phyloP scores from a whole-genome alignment of 1,140 invertebrate genomes.

The Hylaeus volcanicus region DNA sequence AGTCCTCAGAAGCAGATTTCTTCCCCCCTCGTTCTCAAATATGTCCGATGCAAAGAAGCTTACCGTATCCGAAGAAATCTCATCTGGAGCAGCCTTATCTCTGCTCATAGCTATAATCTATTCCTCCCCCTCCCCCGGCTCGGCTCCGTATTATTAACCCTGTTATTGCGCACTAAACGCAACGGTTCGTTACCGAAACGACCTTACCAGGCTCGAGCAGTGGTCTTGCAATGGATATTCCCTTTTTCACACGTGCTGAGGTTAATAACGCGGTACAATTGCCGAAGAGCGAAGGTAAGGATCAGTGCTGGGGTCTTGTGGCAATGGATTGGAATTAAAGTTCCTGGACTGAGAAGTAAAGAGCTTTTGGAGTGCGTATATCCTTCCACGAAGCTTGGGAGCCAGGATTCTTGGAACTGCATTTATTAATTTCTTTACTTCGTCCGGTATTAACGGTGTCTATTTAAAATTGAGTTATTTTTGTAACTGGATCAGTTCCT shows the following conservation, averaged over 20 bases:
- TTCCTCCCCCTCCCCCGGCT: neutral
- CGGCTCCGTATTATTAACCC: constrained; percentile 2
- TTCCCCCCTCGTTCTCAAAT: neutral
- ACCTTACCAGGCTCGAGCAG: no score
- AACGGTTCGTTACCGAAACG: constrained; percentile 19
- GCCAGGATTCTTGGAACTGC: no score
- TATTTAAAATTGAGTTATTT: no score
- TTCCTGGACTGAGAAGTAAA: neutral
- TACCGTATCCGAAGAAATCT: constrained; percentile 21
- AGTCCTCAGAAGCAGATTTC: neutral
- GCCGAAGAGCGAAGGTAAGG: neutral
- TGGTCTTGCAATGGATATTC: neutral
- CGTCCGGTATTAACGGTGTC: no score
- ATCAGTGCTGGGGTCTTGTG: constrained; percentile 41
- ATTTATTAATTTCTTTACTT: no score
- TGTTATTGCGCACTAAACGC: constrained; percentile 21
- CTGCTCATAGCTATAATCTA: neutral
- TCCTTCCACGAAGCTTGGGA: no score
- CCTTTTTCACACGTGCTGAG: neutral
- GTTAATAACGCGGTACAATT: constrained; percentile 35
- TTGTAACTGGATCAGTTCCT: no score
- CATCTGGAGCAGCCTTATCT: constrained; percentile 14
- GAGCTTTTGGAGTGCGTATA: no score
- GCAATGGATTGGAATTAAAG: constrained; percentile 61
- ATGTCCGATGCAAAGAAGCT: constrained; percentile 4